Base-by-base conservation (phyloP, 2,888 invertebrate genomes). In the Limenitis camilla region DNA sequence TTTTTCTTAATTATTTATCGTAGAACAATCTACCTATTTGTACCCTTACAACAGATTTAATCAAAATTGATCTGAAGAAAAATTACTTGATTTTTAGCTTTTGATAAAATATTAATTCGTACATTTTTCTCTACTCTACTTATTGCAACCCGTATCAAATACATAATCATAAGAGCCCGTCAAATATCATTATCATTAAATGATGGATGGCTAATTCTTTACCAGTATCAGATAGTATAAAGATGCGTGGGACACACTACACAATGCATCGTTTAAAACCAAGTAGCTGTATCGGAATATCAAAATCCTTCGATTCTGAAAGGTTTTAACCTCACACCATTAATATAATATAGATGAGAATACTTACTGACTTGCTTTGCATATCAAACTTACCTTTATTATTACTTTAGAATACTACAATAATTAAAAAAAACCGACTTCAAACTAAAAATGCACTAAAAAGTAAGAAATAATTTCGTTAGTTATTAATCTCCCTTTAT, bases 191-290 rank as follows among this genome's bases (percentile, higher is more conserved):
- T 85, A 83, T 81, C 81, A 72, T 76, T 72, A 71, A 65, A 78
- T 85, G 86, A 85, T 85, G 78, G 85, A 85, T 86, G 72, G 80
- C 74, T 81, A 81, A 82, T 82, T 71, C 69, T 66, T 64, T 55
- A 62, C 60, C 61, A 64, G 66, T 75, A 82, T 84, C 84, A 74
- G 84, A 83, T 84, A 74, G 74, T 71, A 71, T 76, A 78, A 80
- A 81, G 79, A 80, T 79, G 85, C 84, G 85, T 86, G 85, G 85
- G 86, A 86, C 75, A 78, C 57, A 52, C 61, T 59, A 60, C 65
- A 84, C 83, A 85, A 84, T 86, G 74, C 78, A 78, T 83, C 83
- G 72, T 85, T 84, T 74, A n/a, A 69, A 67, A 68, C 68, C 59
- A 61, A 66, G 61, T 67, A 66, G 65, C 66, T 59, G 57, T 63